Evolutionary conservation across 2,888 invertebrate species (phyloP), one percentile per base, ranked within the genome.

Genomic region (Tetragonula carbonaria): DNA sequence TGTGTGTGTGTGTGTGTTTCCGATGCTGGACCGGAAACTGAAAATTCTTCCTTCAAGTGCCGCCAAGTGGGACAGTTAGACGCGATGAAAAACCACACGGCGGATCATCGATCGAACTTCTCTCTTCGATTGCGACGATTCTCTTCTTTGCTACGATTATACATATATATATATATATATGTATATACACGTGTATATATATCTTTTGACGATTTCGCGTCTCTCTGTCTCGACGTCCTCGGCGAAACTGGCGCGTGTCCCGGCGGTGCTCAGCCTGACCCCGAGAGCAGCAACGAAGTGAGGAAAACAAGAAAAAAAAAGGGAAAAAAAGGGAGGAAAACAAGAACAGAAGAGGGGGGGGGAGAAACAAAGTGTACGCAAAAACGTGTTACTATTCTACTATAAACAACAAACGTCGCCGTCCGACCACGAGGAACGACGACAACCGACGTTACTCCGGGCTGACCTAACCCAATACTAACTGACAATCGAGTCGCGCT

Each of bases 401-500:
- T 78, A 85, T 88, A 88, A 89, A 88, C 86, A 89, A 89, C 86
- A 77, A 86, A 78, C 68, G 86, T 77, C 84, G 86, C 53, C 84
- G 86, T 82, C n/a, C 86, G 82, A 85, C 78, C 70, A 84, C 86
- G 84, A 84, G 84, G 87, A 90, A 82, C 83, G 88, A 84, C 86
- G 86, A 83, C 78, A 71, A 90, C 66, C 83, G 67, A 86, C 91
- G 92, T 90, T 91, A 70, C 91, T 90, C 87, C 90, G 94, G 94
- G 94, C 94, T 95, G 96, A 96, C 96, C 96, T 96, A 96, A 96
- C 96, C 96, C 96, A 96, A 96, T 95, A 96, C 96, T 94, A 93
- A 92, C 91, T 93, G 92, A 92, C 91, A 92, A 90, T 95, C 95
- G 94, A 87, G 95, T 90, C 87, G 92, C 92, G 93, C 93, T 94